These are phyloP conservation scores for Tyto alba DNA, from an alignment of 2,113 vertebrate species.

Conservation along the genomic window DNA sequence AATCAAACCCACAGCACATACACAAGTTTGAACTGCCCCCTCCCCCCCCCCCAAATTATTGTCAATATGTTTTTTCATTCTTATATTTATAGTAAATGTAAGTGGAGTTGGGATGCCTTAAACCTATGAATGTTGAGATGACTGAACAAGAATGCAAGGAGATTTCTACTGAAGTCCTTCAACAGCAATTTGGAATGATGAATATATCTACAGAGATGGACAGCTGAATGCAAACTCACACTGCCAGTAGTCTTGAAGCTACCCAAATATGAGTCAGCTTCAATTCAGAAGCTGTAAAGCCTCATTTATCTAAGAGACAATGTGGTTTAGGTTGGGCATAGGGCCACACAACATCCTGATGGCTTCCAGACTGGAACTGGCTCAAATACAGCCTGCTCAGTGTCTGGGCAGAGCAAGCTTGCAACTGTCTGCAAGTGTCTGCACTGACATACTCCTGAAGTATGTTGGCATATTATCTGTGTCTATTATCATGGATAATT, in stretches of 20 bases:
- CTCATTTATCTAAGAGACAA: background rate
- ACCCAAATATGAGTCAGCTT: background rate
- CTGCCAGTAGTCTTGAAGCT: background rate
- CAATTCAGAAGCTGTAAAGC: background rate
- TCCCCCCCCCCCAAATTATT: accelerated
- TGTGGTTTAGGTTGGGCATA: background rate
- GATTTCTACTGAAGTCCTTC: background rate
- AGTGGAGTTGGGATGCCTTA: background rate
- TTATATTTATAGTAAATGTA: background rate
- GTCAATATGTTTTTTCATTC: background rate
- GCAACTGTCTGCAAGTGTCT: background rate
- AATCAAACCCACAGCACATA: background rate
- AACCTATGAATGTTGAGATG: accelerated
- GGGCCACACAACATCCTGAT: background rate
- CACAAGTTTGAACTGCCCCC: background rate
- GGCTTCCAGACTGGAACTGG: background rate
- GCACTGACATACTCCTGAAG: background rate
- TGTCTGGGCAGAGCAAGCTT: background rate
- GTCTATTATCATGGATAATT: background rate
- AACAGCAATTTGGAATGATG: background rate
- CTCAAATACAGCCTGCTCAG: background rate
- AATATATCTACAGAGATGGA: background rate
- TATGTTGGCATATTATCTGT: background rate
- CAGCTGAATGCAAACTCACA: background rate
- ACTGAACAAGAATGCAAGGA: background rate